Evolutionary conservation across 2,888 invertebrate genomes (phyloP).

Genomic region (Sphaerophoria taeniata): DNA sequence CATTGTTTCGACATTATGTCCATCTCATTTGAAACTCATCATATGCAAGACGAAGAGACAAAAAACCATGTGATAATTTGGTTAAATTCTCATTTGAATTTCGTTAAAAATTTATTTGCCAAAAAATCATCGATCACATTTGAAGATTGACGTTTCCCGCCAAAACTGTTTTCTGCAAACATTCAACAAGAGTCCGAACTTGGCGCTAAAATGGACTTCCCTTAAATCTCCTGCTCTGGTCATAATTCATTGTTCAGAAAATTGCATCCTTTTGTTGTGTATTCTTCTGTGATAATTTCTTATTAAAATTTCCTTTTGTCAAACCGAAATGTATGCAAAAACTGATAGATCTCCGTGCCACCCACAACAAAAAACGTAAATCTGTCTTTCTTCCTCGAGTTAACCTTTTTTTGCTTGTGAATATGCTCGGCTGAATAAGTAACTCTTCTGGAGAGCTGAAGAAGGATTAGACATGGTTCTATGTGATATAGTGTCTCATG

Average conservation of each 20-base stretch:
- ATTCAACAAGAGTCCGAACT: background rate
- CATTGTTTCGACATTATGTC: background rate
- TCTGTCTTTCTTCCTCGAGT: conserved; percentile 48
- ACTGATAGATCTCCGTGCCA: conserved; percentile 52
- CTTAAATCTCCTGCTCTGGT: conserved; percentile 41
- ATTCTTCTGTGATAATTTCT: conserved; percentile 62
- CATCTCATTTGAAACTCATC: conserved; percentile 58
- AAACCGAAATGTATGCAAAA: conserved; percentile 15
- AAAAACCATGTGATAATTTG: conserved; percentile 59
- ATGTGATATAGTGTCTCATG: background rate
- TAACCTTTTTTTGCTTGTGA: background rate
- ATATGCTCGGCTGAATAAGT: conserved; percentile 15
- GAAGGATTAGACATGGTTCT: conserved; percentile 69
- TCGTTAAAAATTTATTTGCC: conserved; percentile 6
- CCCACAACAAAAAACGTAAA: conserved; percentile 72
- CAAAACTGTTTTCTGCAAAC: conserved; percentile 39
- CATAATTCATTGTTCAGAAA: conserved; percentile 55
- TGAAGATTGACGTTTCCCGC: conserved; percentile 54
- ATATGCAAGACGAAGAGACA: conserved; percentile 37
- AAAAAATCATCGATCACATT: conserved; percentile 29
- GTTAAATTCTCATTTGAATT: conserved; percentile 67
- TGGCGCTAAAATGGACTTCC: conserved; percentile 58
- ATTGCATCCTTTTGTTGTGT: conserved; percentile 64
- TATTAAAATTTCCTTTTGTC: conserved; percentile 63
- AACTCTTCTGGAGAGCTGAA: conserved; percentile 58